phyloP scores from a whole-genome alignment of 2,797 vertebrate genomes.

The Cirrhinus mrigala region DNA sequence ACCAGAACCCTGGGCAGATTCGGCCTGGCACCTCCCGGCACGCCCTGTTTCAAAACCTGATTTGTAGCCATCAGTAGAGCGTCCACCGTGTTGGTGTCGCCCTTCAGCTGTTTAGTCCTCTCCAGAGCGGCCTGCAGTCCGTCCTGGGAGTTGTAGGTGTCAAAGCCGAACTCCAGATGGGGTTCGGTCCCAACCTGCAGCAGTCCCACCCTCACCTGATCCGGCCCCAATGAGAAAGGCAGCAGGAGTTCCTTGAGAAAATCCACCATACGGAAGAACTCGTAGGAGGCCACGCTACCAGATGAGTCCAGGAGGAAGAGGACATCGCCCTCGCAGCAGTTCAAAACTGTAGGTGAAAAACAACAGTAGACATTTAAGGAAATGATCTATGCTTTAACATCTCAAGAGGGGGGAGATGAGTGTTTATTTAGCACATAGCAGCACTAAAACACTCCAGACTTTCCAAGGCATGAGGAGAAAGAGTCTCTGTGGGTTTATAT shows the following conservation, averaged over 20 bases:
- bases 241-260: slow-evolving; percentile 89
- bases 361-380: not conserved
- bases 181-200: slow-evolving; percentile 89
- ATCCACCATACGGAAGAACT: slow-evolving; percentile 86
- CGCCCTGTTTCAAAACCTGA: slow-evolving; percentile 73
- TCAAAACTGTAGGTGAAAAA: slow-evolving; percentile 69
- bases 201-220: slow-evolving; percentile 86
- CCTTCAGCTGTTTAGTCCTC: slow-evolving; percentile 82
- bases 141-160: slow-evolving; percentile 68
- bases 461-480: not conserved
- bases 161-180: slow-evolving; percentile 88
- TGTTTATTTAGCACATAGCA: slow-evolving; percentile 42
- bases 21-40: slow-evolving; percentile 71
- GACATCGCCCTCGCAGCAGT: slow-evolving; percentile 88
- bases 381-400: slow-evolving; percentile 1
- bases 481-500: not conserved
- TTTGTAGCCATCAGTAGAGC: slow-evolving; percentile 83
- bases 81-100: slow-evolving; percentile 92
- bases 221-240: slow-evolving; percentile 85
- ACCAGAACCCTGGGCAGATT: slow-evolving; percentile 91
- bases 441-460: too few relatives aligned
- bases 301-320: slow-evolving; percentile 95
- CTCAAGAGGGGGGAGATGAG: not conserved
- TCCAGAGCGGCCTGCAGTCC: slow-evolving; percentile 79
- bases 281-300: slow-evolving; percentile 91